Base-by-base conservation (phyloP, 2,113 vertebrate genomes). In the Phainopepla nitens region DNA sequence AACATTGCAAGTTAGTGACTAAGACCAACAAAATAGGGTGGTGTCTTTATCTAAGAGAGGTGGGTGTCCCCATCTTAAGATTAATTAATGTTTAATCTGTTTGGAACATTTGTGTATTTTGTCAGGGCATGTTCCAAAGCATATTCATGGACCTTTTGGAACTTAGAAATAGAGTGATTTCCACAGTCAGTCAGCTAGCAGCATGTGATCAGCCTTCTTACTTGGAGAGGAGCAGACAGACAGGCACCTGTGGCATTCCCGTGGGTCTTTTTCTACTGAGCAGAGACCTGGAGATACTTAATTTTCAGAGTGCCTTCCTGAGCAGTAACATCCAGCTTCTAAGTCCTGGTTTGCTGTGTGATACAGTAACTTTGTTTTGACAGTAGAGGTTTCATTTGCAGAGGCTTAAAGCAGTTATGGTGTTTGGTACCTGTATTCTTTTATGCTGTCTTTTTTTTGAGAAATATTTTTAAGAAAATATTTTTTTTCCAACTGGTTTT, bases 31-130 rank as follows among this genome's bases (percentile, higher is more conserved):
- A 87, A 85, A 42, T 69, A 76, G 76, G 88, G 92, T 76, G 93
- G 88, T 89, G 83, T 33, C 80, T 85, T 91, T 94, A 95, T 92
- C 70, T 76, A 47, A 60, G 22, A 70, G 45, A 86, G 54, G 42
- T 83, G 82, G 75, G 78, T 92, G 72, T 92, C 91, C 84, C 75
- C 64, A 78, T 82, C 0, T 92, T 76, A 36, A 93, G 75, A 95
- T 94, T 95, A 95, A 93, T 89, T 81, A 93, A 89, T 41, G 25
- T 78, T 95, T 94, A 92, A 94, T 96, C 88, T 94, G 19, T 68
- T 92, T 57, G 86, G 76, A 93, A 92, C 92, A 68, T 51, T 93
- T 86, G 64, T 92, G 49, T 94, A 62, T 95, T 93, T 95, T 93
- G 51, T 68, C 82, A 92, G 14, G 42, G 51, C 25, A 16, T 36